Conservation (phyloP, 2,888 invertebrate genomes). For the Crepidodera aurea region DNA sequence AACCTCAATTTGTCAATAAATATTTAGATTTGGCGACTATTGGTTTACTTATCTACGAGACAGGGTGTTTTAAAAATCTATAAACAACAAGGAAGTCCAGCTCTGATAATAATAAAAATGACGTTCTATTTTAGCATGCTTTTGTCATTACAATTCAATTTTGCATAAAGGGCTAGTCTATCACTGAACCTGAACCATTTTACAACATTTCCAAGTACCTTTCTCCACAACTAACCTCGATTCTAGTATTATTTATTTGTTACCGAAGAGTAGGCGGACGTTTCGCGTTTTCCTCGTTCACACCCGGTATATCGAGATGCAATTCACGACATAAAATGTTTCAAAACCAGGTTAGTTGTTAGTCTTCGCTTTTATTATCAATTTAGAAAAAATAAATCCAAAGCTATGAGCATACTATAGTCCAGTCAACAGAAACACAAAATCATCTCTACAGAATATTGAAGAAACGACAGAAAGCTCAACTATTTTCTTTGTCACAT, state of each 20-base stretch:
- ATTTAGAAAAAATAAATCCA: background rate
- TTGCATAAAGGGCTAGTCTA: conserved; percentile 1
- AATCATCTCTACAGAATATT: too few species aligned
- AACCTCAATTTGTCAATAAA: too few species aligned
- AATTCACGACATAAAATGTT: background rate
- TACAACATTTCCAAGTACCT: conserved; percentile 7
- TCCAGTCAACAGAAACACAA: background rate
- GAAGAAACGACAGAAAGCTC: too few species aligned
- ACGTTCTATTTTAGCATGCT: too few species aligned
- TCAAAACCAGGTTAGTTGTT: conserved; percentile 5
- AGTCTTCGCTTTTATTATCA: background rate
- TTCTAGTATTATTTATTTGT: conserved; percentile 4
- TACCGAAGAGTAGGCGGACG: conserved; percentile 4
- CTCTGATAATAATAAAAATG: too few species aligned
- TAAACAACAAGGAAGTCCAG: too few species aligned
- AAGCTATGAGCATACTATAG: background rate
- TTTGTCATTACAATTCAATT: background rate
- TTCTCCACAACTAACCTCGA: conserved; percentile 5
- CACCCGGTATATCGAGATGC: conserved; percentile 3
- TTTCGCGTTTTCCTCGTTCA: conserved; percentile 1
- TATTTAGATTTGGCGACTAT: too few species aligned
- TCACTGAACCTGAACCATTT: background rate
- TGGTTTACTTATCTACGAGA: too few species aligned
- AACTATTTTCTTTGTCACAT: too few species aligned
- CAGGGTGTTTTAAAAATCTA: too few species aligned